A percentile compares a stretch with the other conserved stretches of the same genome.
phyloP scores from a whole-genome alignment of 2,113 vertebrate genomes.

The Casuarius casuarius region DNA sequence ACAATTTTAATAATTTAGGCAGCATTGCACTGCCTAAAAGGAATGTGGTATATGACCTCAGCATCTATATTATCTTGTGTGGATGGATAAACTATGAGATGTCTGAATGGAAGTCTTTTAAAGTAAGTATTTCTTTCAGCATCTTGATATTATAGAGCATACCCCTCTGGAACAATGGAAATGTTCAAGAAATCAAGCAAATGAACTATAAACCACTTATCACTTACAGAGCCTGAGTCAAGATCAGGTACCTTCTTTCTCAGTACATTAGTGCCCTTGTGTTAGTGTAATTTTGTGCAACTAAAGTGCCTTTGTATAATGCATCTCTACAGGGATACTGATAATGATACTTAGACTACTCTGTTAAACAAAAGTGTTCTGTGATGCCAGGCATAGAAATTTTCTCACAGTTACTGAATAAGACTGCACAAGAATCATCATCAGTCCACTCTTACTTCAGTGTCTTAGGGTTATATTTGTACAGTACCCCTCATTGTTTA shows the following conservation, averaged over 20 bases:
- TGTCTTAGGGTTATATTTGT: neutral
- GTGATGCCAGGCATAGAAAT: neutral
- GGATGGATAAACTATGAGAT: neutral
- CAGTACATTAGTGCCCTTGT: neutral
- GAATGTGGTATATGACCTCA: neutral
- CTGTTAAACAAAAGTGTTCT: neutral
- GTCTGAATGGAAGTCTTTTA: neutral
- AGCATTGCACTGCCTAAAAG: neutral
- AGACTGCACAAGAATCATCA: neutral
- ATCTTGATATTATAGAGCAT: neutral
- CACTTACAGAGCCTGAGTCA: neutral
- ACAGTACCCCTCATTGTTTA: neutral
- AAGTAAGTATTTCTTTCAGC: neutral
- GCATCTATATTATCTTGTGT: neutral
- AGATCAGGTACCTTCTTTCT: neutral
- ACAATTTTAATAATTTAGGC: neutral
- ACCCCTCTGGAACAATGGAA: neutral
- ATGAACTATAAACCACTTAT: neutral
- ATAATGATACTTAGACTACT: neutral
- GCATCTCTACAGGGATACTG: neutral
- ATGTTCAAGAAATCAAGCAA: neutral
- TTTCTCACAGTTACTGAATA: neutral
- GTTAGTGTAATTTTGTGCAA: neutral
- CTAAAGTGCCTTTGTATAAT: neutral
- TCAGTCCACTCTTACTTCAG: neutral